phyloP scores from a whole-genome alignment of 2,888 invertebrate genomes.

The Cecidostiba fungosa region DNA sequence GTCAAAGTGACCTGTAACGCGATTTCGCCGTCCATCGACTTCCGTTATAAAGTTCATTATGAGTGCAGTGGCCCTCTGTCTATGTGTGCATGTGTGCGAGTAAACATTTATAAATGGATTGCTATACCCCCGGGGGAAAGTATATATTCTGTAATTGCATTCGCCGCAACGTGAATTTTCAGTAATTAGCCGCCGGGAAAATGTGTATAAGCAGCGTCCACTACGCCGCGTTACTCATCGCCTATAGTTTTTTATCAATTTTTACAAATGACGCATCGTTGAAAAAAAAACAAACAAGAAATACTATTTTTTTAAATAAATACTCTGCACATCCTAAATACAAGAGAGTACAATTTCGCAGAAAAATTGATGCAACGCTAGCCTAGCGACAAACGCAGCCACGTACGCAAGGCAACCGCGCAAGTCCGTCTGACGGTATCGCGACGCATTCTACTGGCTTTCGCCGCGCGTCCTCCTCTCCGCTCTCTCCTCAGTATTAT shows the following conservation, averaged over 20 bases:
- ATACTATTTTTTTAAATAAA: too few relatives aligned
- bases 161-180: slow-evolving; percentile 14
- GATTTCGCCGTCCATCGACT: slow-evolving; percentile 50
- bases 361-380: too few relatives aligned
- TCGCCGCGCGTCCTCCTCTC: slow-evolving; percentile 31
- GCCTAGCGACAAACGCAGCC: background rate
- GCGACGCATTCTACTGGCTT: slow-evolving; percentile 62
- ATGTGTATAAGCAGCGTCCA: background rate
- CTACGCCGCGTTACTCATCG: background rate
- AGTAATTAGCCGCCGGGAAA: background rate
- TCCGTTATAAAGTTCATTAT: slow-evolving; percentile 47
- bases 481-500: background rate
- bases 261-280: too few relatives aligned
- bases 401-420: background rate
- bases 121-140: background rate
- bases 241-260: too few relatives aligned
- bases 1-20: slow-evolving; percentile 58
- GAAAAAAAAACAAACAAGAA: too few relatives aligned
- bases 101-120: slow-evolving; percentile 49
- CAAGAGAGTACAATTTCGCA: too few relatives aligned
- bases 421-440: slow-evolving; percentile 54
- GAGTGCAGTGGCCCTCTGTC: slow-evolving; percentile 3
- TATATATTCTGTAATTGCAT: slow-evolving; percentile 18
- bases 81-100: background rate
- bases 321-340: too few relatives aligned